Conservation (phyloP, 1,140 invertebrate species). For the Ditylenchus dipsaci region DNA sequence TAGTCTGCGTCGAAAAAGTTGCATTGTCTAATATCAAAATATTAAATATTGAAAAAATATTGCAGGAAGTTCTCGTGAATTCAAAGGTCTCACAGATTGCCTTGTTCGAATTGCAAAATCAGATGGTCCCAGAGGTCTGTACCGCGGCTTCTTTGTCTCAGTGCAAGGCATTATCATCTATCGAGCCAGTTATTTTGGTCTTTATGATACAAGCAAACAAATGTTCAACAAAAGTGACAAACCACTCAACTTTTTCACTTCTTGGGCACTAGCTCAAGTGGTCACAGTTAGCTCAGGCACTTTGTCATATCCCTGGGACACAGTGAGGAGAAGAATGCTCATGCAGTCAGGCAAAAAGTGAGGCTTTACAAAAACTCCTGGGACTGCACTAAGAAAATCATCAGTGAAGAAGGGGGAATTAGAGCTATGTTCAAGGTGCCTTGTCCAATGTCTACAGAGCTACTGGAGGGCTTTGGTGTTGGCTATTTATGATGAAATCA, state of each 20-base stretch:
- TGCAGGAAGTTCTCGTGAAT: conserved; percentile 46
- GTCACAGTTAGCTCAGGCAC: conserved; percentile 64
- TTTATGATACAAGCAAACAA: conserved; percentile 59
- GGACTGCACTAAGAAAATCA: conserved; percentile 62
- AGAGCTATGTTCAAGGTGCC: conserved; percentile 63
- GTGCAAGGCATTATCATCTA: conserved; percentile 61
- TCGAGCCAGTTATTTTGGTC: conserved; percentile 60
- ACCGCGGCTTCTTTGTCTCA: conserved; percentile 60
- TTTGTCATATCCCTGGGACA: conserved; percentile 66
- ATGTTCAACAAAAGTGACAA: conserved; percentile 53
- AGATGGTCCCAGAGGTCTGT: conserved; percentile 59
- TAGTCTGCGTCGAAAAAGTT: too few relatives aligned
- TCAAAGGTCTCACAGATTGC: conserved; percentile 59
- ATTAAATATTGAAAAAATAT: too few relatives aligned
- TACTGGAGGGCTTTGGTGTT: conserved; percentile 62
- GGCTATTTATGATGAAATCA: conserved; percentile 62
- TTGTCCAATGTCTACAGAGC: conserved; percentile 63
- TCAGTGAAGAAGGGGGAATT: conserved; percentile 63
- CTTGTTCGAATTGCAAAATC: conserved; percentile 58
- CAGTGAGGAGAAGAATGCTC: conserved; percentile 62
- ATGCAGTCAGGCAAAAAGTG: conserved; percentile 64
- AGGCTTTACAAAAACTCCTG: conserved; percentile 64
- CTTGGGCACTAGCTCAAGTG: conserved; percentile 59
- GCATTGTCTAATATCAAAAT: too few relatives aligned
- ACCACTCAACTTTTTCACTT: conserved; percentile 59